A percentile compares a stretch with the other conserved stretches of the same genome.
Evolutionary conservation across 1,140 invertebrate species (phyloP).

Genomic region (Diachasma alloeum): DNA sequence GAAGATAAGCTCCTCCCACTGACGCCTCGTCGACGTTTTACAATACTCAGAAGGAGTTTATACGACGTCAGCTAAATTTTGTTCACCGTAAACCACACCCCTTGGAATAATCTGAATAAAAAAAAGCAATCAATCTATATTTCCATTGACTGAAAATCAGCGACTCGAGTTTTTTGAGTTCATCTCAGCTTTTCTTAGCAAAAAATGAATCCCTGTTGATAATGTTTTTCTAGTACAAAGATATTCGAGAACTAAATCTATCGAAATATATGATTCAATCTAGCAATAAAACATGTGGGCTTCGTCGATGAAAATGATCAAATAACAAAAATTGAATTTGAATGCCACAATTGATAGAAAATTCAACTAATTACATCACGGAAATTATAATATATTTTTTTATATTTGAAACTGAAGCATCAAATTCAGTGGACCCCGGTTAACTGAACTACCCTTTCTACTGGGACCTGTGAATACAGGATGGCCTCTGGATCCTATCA

Average conservation of each 20-base stretch:
- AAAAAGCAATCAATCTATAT: too few species aligned
- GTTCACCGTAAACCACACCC: slow-evolving; percentile 2
- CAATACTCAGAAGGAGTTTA: not conserved
- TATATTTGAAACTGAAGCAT: not conserved
- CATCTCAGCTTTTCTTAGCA: too few species aligned
- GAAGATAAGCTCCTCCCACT: slow-evolving; percentile 20
- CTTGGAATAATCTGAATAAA: not conserved
- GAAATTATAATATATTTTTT: too few species aligned
- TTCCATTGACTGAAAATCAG: too few species aligned
- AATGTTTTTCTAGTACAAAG: too few species aligned
- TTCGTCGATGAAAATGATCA: too few species aligned
- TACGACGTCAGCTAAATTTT: slow-evolving; percentile 10
- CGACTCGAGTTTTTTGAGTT: too few species aligned
- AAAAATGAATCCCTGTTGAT: not conserved
- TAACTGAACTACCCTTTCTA: slow-evolving; percentile 19
- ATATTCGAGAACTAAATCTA: too few species aligned
- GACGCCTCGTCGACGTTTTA: not conserved
- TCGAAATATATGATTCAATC: too few species aligned
- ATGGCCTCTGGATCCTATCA: not conserved
- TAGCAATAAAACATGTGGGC: too few species aligned
- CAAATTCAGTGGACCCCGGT: not conserved
- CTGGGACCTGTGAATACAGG: slow-evolving; percentile 11
- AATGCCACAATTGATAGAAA: too few species aligned
- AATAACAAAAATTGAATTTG: not conserved
- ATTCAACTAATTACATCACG: too few species aligned